These are phyloP conservation scores for Drosophila leonis DNA, from an alignment of 2,888 invertebrate genomes.

Conservation along the genomic window DNA sequence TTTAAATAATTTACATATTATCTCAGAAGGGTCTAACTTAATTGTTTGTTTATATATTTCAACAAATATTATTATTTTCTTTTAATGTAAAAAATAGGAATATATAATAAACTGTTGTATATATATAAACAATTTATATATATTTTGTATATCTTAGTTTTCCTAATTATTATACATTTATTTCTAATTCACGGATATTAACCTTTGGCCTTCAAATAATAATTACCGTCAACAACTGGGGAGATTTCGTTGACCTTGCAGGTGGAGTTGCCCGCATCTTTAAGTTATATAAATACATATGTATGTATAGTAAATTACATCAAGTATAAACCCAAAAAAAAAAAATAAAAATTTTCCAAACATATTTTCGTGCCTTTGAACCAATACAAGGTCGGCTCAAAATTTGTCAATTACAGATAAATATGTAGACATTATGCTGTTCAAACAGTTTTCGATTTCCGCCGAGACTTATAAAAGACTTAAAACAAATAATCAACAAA, in stretches of 20 bases:
- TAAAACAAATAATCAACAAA: conserved; percentile 47
- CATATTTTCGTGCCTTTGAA: conserved; percentile 46
- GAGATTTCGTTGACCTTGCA: conserved; percentile 14
- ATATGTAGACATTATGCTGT: conserved; percentile 9
- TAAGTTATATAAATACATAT: neutral
- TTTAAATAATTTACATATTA: too few species aligned
- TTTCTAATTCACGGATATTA: neutral
- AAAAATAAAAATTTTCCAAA: conserved; percentile 27
- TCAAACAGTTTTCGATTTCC: conserved; percentile 40
- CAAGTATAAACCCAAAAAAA: neutral
- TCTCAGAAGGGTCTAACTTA: too few species aligned
- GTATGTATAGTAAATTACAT: neutral
- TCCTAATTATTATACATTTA: neutral
- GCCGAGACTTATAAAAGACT: conserved; percentile 38
- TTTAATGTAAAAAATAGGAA: too few species aligned
- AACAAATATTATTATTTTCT: too few species aligned
- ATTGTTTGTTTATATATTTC: too few species aligned
- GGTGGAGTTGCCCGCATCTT: conserved; percentile 42
- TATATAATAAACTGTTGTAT: too few species aligned
- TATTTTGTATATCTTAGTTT: neutral
- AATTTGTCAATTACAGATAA: conserved; percentile 25
- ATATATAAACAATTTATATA: neutral
- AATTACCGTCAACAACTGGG: neutral
- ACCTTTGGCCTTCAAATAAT: conserved; percentile 23
- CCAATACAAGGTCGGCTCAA: conserved; percentile 55